A percentile compares a stretch with the other conserved stretches of the same genome.
Evolutionary conservation across 2,113 vertebrate species (phyloP).

Genomic region (Dromiciops gliroides): DNA sequence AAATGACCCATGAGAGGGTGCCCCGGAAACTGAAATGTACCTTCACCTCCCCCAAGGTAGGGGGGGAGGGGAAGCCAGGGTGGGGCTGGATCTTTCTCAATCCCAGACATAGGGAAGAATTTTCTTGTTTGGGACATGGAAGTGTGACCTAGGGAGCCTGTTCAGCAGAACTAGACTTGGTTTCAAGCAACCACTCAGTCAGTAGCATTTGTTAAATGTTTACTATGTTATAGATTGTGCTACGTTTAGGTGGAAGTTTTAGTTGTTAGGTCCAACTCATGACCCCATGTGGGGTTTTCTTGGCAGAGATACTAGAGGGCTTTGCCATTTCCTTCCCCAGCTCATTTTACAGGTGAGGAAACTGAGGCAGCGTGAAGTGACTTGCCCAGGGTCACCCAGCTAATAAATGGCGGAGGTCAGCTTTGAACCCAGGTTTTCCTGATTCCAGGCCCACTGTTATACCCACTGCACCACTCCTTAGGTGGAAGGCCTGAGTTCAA

Average conservation of each 20-base stretch:
- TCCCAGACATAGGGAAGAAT: neutral
- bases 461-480: neutral
- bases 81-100: neutral
- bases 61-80: neutral
- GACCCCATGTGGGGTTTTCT: neutral
- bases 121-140: neutral
- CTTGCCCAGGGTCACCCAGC: too few species aligned
- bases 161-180: neutral
- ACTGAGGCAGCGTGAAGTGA: neutral
- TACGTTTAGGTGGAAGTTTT: neutral
- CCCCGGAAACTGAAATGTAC: slow-evolving; percentile 93
- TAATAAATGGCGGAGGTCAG: too few species aligned
- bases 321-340: neutral
- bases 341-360: neutral
- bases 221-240: neutral
- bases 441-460: neutral
- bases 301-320: too few species aligned
- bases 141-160: neutral
- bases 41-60: slow-evolving; percentile 91
- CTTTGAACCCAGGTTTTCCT: too few species aligned
- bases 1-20: slow-evolving; percentile 93
- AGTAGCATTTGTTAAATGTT: neutral
- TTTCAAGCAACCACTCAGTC: neutral
- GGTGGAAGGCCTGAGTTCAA: neutral
- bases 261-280: neutral